Percentiles rank a stretch among this genome's conserved stretches.
Conservation (phyloP, 2,888 invertebrate genomes). For the Lymantria dispar region DNA sequence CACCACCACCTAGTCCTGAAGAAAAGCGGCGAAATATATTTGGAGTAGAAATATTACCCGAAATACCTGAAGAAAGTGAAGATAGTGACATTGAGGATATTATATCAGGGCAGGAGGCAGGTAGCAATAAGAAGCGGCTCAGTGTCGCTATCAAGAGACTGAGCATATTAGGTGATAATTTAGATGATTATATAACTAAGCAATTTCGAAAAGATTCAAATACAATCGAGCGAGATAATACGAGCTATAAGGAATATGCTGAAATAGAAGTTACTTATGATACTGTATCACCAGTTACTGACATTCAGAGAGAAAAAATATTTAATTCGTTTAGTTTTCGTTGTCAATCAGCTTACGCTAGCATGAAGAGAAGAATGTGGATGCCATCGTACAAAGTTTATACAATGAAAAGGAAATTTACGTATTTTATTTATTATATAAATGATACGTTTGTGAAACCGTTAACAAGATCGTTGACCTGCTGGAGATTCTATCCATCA, state of each 20-base stretch:
- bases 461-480: conserved; percentile 66
- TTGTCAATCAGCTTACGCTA: conserved; percentile 65
- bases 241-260: conserved; percentile 54
- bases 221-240: conserved; percentile 41
- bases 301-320: conserved; percentile 69
- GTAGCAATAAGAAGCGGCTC: conserved; percentile 58
- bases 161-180: conserved; percentile 74
- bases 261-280: conserved; percentile 72
- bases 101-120: conserved; percentile 33
- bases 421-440: conserved; percentile 59
- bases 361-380: conserved; percentile 59
- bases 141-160: conserved; percentile 76
- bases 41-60: conserved; percentile 77
- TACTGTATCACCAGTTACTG: conserved; percentile 67
- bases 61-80: conserved; percentile 79
- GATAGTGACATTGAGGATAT: conserved; percentile 52
- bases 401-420: conserved; percentile 57
- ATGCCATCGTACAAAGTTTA: conserved; percentile 73
- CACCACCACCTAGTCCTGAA: conserved; percentile 73
- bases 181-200: conserved; percentile 74
- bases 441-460: conserved; percentile 75
- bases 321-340: conserved; percentile 72
- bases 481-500: conserved; percentile 75
- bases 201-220: conserved; percentile 65
- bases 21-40: conserved; percentile 73